Percentiles rank a stretch among this genome's conserved stretches.
phyloP scores from a whole-genome alignment of 2,888 invertebrate genomes.

The Fragum sueziense region DNA sequence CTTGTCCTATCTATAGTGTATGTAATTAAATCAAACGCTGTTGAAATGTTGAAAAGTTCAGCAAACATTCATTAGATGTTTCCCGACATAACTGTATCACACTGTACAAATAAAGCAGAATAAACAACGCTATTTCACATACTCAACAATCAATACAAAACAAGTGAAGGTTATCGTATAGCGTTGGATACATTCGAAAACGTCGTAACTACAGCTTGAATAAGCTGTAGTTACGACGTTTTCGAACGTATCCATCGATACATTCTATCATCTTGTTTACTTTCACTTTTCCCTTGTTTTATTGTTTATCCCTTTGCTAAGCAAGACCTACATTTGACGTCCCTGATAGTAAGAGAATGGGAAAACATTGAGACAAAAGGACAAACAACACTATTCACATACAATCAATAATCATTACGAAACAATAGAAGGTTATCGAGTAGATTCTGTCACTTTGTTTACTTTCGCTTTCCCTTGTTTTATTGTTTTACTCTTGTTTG shows the following conservation, averaged over 20 bases:
- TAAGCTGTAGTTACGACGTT: no score
- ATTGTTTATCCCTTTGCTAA: no score
- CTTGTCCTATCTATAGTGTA: not conserved
- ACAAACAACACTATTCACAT: not conserved
- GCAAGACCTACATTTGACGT: no score
- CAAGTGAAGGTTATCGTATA: no score
- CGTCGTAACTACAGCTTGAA: no score
- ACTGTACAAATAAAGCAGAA: not conserved
- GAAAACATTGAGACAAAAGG: no score
- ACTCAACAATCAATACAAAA: conserved; percentile 9
- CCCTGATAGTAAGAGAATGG: no score
- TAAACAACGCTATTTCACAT: not conserved
- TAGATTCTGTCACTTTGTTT: not conserved
- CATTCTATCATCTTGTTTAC: no score
- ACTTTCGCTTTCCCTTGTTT: not conserved
- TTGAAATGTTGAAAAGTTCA: not conserved
- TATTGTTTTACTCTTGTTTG: not conserved
- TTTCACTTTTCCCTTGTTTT: no score
- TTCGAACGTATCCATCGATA: no score
- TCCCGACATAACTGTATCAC: conserved; percentile 6
- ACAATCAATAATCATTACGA: conserved; percentile 2
- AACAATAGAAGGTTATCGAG: not conserved
- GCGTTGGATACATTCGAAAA: no score
- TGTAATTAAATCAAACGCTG: not conserved
- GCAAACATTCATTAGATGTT: not conserved